Evolutionary conservation across 2,797 vertebrate species (phyloP).

Genomic region (Coilia nasus): DNA sequence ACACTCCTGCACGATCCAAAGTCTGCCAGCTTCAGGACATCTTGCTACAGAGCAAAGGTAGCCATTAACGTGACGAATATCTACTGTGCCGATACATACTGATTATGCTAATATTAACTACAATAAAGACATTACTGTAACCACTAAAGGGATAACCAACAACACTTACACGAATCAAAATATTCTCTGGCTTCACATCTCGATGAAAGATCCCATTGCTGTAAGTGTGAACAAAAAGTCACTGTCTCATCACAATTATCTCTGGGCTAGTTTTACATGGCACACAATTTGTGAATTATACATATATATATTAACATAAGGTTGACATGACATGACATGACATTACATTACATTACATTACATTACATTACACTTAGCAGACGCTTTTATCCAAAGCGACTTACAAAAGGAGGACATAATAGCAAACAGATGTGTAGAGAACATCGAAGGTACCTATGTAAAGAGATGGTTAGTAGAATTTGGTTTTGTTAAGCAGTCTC

Average conservation of each 20-base stretch:
- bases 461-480: too few species aligned
- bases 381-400: too few species aligned
- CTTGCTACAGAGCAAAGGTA: slow-evolving; percentile 67
- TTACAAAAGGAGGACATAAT: too few species aligned
- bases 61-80: neutral
- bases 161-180: slow-evolving; percentile 83
- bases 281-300: neutral
- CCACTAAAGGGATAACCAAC: neutral
- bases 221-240: slow-evolving; percentile 41
- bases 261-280: neutral
- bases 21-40: slow-evolving; percentile 84
- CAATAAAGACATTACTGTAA: too few species aligned
- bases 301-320: neutral
- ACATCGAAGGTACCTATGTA: too few species aligned
- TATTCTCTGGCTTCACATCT: slow-evolving; percentile 90
- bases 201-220: slow-evolving; percentile 90
- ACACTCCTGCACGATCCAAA: slow-evolving; percentile 86
- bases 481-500: too few species aligned
- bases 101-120: neutral
- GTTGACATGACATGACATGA: too few species aligned
- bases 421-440: too few species aligned
- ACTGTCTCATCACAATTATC: neutral
- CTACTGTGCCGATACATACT: neutral
- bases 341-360: too few species aligned
- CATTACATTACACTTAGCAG: too few species aligned